These are phyloP conservation scores for Steromphala cineraria DNA, from an alignment of 2,888 invertebrate genomes.

Conservation along the genomic window DNA sequence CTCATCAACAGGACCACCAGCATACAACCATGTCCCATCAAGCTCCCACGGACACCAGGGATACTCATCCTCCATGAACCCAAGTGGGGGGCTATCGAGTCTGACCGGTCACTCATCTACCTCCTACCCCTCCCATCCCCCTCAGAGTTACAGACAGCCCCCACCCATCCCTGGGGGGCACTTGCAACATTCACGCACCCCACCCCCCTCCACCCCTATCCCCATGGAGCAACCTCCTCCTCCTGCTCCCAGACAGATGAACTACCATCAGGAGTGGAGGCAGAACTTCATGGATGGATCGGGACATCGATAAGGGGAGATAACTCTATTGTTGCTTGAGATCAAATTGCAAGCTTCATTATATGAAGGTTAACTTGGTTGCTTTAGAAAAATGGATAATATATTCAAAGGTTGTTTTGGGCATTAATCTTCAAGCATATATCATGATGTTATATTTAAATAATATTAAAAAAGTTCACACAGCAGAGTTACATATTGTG, in stretches of 20 bases:
- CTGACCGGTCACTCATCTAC: background rate
- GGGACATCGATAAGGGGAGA: slow-evolving; percentile 14
- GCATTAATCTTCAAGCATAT: too few relatives aligned
- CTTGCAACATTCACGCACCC: slow-evolving; percentile 6
- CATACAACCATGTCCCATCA: background rate
- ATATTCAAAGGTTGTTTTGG: too few relatives aligned
- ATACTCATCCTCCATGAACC: background rate
- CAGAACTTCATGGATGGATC: slow-evolving; percentile 27
- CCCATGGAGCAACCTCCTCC: slow-evolving; percentile 27
- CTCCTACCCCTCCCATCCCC: background rate
- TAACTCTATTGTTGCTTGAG: too few relatives aligned
- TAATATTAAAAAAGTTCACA: too few relatives aligned
- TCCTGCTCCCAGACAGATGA: slow-evolving; percentile 12
- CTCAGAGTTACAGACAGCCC: slow-evolving; percentile 12
- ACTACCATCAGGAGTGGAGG: slow-evolving; percentile 29
- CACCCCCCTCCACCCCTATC: slow-evolving; percentile 15
- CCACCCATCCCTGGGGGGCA: slow-evolving; percentile 18
- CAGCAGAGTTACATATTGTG: too few relatives aligned
- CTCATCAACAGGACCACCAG: background rate
- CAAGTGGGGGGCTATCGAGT: background rate
- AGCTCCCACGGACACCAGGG: background rate
- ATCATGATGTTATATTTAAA: too few relatives aligned
- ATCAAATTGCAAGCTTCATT: too few relatives aligned
- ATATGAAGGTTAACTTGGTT: too few relatives aligned
- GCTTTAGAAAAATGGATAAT: too few relatives aligned